Percentiles rank a stretch among this genome's conserved stretches.
phyloP scores from a whole-genome alignment of 2,113 vertebrate genomes.

The Excalfactoria chinensis region DNA sequence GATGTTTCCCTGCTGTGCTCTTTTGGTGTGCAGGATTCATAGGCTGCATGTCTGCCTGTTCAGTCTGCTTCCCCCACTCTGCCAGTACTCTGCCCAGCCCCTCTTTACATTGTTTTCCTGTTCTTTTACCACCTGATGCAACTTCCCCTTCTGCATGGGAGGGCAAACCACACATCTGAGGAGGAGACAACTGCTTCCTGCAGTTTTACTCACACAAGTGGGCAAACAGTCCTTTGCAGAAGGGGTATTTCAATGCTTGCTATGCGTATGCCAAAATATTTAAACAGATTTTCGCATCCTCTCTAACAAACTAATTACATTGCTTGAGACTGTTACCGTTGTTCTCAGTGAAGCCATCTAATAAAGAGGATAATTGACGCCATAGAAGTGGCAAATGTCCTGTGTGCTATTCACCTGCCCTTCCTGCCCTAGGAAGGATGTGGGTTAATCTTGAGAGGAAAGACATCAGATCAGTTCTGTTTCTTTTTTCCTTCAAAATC shows the following conservation, averaged over 20 bases:
- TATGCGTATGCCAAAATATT: background rate
- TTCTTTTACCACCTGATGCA: background rate
- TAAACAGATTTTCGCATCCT: background rate
- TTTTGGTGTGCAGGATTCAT: background rate
- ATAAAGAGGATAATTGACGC: conserved; percentile 61
- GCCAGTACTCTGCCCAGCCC: background rate
- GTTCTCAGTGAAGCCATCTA: conserved; percentile 19
- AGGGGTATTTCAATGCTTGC: background rate
- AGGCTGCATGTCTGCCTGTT: background rate
- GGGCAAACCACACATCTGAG: background rate
- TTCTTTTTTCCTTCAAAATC: conserved; percentile 71
- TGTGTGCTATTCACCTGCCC: conserved; percentile 78
- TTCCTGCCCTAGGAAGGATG: conserved; percentile 80
- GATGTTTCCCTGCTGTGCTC: fast-evolving
- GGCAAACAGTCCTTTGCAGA: conserved; percentile 8
- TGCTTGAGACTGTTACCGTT: conserved; percentile 51
- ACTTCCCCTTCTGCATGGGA: background rate
- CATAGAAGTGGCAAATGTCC: conserved; percentile 51
- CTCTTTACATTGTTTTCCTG: background rate
- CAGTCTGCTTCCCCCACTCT: background rate
- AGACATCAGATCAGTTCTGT: conserved; percentile 65
- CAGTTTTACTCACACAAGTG: background rate
- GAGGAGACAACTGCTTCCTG: background rate
- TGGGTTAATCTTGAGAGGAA: conserved; percentile 69
- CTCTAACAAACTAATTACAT: background rate